These are phyloP conservation scores for Planiliza haematocheilus DNA, from an alignment of 2,113 vertebrate genomes.

Conservation along the genomic window DNA sequence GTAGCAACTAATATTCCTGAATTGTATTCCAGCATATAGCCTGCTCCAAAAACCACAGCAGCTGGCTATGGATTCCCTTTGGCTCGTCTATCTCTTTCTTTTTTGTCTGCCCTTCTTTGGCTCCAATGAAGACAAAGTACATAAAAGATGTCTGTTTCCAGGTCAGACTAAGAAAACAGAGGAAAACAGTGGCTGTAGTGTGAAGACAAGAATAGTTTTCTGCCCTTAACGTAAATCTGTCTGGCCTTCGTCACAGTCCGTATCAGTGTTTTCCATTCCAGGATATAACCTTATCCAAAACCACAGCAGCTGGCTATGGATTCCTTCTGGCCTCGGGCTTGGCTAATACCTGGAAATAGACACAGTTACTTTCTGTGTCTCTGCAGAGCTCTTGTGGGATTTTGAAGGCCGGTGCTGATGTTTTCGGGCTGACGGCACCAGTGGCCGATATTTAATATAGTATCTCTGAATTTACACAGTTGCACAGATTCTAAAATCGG, in stretches of 20 bases:
- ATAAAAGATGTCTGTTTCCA: conserved; percentile 45
- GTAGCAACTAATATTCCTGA: conserved; percentile 48
- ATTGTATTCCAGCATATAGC: conserved; percentile 59
- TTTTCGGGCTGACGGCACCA: conserved; percentile 23
- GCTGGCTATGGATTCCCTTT: conserved; percentile 56
- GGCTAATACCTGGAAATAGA: conserved; percentile 71
- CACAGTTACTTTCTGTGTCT: conserved; percentile 58
- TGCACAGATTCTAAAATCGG: conserved; percentile 10
- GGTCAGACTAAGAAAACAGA: conserved; percentile 36
- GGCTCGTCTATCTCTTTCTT: conserved; percentile 12
- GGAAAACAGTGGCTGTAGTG: conserved; percentile 44
- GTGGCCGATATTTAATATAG: conserved; percentile 41
- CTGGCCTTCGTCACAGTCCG: conserved; percentile 47
- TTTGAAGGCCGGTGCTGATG: conserved; percentile 52
- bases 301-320: conserved; percentile 70
- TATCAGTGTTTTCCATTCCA: conserved; percentile 53
- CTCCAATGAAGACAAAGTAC: conserved; percentile 55
- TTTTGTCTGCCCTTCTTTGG: conserved; percentile 22
- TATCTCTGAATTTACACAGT: conserved; percentile 35
- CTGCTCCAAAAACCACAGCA: conserved; percentile 57
- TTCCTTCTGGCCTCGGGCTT: conserved; percentile 57
- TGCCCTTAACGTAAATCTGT: conserved; percentile 52
- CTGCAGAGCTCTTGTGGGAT: conserved; percentile 54
- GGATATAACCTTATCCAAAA: conserved; percentile 64
- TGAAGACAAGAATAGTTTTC: conserved; percentile 61